A percentile compares a stretch with the other conserved stretches of the same genome.
Conservation (phyloP, 2,888 invertebrate genomes). For the Tetramorium bicarinatum region DNA sequence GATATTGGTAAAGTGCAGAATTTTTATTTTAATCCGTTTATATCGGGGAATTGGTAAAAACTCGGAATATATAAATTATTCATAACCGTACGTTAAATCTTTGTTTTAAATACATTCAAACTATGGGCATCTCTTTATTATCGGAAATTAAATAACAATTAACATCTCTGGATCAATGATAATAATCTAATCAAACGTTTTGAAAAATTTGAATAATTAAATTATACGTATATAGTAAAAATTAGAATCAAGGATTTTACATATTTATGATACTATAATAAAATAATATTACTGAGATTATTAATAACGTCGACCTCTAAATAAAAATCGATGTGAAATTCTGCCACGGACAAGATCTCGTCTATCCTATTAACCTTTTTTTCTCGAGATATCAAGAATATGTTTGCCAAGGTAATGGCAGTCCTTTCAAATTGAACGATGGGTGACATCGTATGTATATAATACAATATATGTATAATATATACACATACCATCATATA, state of each 20-base stretch:
- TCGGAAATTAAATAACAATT: background rate
- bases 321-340: background rate
- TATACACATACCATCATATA: background rate
- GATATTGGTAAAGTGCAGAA: background rate
- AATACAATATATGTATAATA: background rate
- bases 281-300: background rate
- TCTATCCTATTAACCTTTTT: background rate
- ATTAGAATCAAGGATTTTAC: background rate
- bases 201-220: background rate
- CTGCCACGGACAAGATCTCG: background rate
- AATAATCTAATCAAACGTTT: background rate
- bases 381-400: background rate
- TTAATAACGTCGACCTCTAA: background rate
- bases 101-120: background rate
- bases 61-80: background rate
- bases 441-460: background rate
- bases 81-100: background rate
- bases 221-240: background rate
- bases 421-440: background rate
- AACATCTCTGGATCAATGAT: background rate
- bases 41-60: background rate
- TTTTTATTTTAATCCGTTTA: slow-evolving; percentile 10
- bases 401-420: background rate
- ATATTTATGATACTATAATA: background rate
- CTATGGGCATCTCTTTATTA: background rate